Conservation (phyloP, 2,888 invertebrate genomes). For the Acleris cristana region DNA sequence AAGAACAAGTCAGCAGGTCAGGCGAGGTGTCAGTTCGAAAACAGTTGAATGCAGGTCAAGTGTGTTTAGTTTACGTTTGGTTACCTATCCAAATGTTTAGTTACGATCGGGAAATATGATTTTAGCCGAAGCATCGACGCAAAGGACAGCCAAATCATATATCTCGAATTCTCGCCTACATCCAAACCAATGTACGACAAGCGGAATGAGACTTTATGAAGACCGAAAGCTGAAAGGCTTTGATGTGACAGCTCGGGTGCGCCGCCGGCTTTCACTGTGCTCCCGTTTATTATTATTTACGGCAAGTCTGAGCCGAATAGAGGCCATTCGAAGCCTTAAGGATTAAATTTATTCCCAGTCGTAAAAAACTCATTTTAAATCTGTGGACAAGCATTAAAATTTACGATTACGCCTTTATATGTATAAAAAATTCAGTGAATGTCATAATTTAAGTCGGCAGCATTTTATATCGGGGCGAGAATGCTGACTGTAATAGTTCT, state of each 20-base stretch:
- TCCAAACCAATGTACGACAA: not conserved
- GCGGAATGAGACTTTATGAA: slow-evolving; percentile 27
- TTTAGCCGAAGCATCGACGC: too few species aligned
- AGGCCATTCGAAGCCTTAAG: not conserved
- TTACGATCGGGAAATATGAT: not conserved
- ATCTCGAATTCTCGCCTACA: not conserved
- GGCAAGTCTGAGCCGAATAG: slow-evolving; percentile 19
- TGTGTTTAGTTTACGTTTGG: not conserved
- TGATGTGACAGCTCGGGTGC: slow-evolving; percentile 17
- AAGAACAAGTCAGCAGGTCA: not conserved
- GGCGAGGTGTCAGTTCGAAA: not conserved
- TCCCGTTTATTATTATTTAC: slow-evolving; percentile 28
- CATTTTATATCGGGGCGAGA: slow-evolving; percentile 60
- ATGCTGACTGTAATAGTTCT: slow-evolving; percentile 71
- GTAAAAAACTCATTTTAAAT: slow-evolving; percentile 16
- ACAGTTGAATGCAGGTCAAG: too few species aligned
- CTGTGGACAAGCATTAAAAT: slow-evolving; percentile 12
- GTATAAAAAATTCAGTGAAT: not conserved
- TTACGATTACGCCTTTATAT: not conserved
- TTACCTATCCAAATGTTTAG: slow-evolving; percentile 10
- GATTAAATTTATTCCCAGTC: slow-evolving; percentile 14
- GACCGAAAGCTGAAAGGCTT: slow-evolving; percentile 23
- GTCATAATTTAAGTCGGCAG: slow-evolving; percentile 46
- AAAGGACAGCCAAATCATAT: too few species aligned
- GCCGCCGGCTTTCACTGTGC: slow-evolving; percentile 17